Conservation (phyloP, 2,888 invertebrate genomes). For the Tethea ocularis region DNA sequence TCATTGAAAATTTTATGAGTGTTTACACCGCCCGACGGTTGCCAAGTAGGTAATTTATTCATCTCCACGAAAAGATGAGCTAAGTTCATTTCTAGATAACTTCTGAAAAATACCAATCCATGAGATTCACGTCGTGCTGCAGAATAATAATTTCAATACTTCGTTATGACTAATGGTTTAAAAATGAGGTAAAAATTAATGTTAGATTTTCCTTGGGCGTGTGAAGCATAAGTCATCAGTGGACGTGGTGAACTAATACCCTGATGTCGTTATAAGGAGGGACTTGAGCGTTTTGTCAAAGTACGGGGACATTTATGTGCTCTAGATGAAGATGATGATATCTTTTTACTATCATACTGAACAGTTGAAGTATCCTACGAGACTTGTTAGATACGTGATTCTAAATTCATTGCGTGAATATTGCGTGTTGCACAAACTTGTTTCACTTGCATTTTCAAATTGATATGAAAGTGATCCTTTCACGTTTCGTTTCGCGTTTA, state of each 20-base stretch:
- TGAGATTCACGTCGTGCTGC: background rate
- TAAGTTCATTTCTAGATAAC: slow-evolving; percentile 4
- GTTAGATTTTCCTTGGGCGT: background rate
- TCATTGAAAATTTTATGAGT: slow-evolving; percentile 1
- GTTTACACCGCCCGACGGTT: background rate
- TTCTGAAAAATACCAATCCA: background rate
- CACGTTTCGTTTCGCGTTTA: background rate
- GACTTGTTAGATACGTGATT: background rate
- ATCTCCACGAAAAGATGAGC: slow-evolving; percentile 20
- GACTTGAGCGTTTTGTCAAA: no score
- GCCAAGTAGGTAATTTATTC: slow-evolving; percentile 35
- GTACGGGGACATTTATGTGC: no score
- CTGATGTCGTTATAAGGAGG: no score
- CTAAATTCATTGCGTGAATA: background rate
- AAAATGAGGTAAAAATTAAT: background rate
- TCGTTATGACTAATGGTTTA: background rate
- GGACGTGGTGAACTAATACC: no score
- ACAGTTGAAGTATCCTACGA: background rate
- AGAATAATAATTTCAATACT: background rate
- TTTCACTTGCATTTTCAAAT: slow-evolving; percentile 3
- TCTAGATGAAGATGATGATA: no score
- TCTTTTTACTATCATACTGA: no score
- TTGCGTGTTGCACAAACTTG: slow-evolving; percentile 4
- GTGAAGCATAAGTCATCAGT: no score
- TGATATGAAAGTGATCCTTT: slow-evolving; percentile 3